phyloP scores from a whole-genome alignment of 37 sponge, comb jelly and placozoan species.

The Halichondria panicea region DNA sequence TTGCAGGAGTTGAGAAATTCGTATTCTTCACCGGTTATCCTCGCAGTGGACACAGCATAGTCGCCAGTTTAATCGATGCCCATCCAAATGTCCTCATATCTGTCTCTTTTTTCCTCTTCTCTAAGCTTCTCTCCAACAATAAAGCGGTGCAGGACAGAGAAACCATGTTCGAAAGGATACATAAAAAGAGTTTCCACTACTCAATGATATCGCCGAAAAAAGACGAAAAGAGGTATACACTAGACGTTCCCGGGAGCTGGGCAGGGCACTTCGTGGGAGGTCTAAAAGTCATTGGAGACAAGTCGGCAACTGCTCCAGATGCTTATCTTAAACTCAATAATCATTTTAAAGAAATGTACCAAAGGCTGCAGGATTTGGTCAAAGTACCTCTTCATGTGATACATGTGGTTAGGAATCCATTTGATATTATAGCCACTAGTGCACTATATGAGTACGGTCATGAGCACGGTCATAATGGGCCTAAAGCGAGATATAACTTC shows the following conservation, averaged over 20 bases:
- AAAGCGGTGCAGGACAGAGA: slow-evolving; percentile 3
- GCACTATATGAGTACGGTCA: no score
- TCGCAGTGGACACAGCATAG: slow-evolving; percentile 42
- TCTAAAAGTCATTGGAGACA: slow-evolving; percentile 51
- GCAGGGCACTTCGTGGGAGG: slow-evolving; percentile 3
- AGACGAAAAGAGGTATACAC: slow-evolving; percentile 9
- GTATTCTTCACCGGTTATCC: slow-evolving; percentile 35
- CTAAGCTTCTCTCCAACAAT: neutral
- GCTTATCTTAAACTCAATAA: neutral
- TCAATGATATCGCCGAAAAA: neutral
- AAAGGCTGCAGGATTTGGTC: neutral
- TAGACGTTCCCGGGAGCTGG: slow-evolving; percentile 19
- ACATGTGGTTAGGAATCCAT: slow-evolving; percentile 56
- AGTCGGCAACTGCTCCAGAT: slow-evolving; percentile 7
- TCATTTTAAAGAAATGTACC: neutral
- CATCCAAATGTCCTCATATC: slow-evolving; percentile 24
- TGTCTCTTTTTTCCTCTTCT: neutral
- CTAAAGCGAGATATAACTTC: neutral
- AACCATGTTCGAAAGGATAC: slow-evolving; percentile 1
- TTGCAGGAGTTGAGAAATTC: slow-evolving; percentile 4
- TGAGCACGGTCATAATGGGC: no score
- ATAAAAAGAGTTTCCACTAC: neutral
- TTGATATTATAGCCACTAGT: slow-evolving; percentile 41
- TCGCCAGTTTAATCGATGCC: slow-evolving; percentile 29
- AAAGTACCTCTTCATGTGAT: neutral